Evolutionary conservation across 2,113 vertebrate genomes (phyloP).

Genomic region (Microtus pennsylvanicus): DNA sequence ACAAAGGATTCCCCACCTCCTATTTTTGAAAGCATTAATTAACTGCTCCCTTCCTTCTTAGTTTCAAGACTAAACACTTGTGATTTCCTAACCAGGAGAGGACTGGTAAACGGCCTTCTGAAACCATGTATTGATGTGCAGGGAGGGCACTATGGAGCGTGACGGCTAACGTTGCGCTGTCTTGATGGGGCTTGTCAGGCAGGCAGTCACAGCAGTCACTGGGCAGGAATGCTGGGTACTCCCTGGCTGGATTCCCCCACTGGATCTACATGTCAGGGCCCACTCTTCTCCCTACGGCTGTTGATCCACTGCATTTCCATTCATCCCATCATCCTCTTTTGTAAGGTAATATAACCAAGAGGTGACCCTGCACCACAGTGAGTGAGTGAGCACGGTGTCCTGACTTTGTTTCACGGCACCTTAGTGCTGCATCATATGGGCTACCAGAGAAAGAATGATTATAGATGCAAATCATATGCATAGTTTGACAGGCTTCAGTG

Average conservation of each 20-base stretch:
- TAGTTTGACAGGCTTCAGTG: neutral
- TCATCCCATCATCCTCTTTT: slow-evolving; percentile 40
- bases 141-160: neutral
- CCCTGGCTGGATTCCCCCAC: slow-evolving; percentile 18
- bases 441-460: neutral
- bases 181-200: slow-evolving; percentile 69
- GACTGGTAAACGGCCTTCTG: slow-evolving; percentile 45
- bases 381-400: neutral
- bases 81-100: slow-evolving; percentile 44
- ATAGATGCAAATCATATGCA: neutral
- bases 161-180: slow-evolving; percentile 28
- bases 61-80: slow-evolving; percentile 45
- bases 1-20: slow-evolving; percentile 37
- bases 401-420: neutral
- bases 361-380: slow-evolving; percentile 17
- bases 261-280: slow-evolving; percentile 48
- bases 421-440: neutral
- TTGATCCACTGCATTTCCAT: slow-evolving; percentile 17
- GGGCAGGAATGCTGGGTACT: slow-evolving; percentile 66
- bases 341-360: slow-evolving; percentile 46
- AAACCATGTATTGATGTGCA: neutral
- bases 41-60: neutral
- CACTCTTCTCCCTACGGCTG: slow-evolving; percentile 11
- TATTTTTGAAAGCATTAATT: slow-evolving; percentile 41
- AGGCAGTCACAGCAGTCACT: slow-evolving; percentile 44